Conservation (phyloP, 64 coral and sea anemone species). For the Montipora efflorescens region DNA sequence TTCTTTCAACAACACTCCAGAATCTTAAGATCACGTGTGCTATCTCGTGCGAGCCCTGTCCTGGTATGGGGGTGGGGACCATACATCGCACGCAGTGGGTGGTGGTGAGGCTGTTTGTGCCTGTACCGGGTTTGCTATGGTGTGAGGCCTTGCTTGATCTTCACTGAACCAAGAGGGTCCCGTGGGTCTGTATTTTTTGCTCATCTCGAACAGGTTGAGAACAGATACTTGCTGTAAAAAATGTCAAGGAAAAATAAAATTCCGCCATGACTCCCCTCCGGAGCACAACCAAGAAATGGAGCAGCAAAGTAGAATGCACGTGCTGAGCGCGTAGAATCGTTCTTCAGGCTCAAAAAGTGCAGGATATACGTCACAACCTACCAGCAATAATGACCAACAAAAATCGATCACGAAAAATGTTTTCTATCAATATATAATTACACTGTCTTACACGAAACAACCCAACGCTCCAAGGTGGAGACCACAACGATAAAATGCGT, state of each 20-base stretch:
- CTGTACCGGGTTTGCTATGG: conserved; percentile 18
- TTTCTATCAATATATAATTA: too few relatives aligned
- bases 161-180: background rate
- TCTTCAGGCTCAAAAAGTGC: too few relatives aligned
- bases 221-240: conserved; percentile 53
- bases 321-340: too few relatives aligned
- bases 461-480: too few relatives aligned
- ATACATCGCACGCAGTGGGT: conserved; percentile 54
- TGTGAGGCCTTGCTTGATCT: conserved; percentile 38
- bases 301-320: too few relatives aligned
- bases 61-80: conserved; percentile 41
- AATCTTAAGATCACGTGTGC: background rate
- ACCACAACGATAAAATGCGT: too few relatives aligned
- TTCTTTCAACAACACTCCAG: background rate
- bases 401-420: too few relatives aligned
- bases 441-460: too few relatives aligned
- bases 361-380: too few relatives aligned
- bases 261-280: too few relatives aligned
- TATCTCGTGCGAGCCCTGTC: conserved; percentile 57
- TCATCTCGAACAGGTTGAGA: conserved; percentile 64
- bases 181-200: conserved; percentile 37
- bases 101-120: conserved; percentile 49
- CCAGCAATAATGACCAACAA: too few relatives aligned
- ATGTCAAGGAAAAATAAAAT: conserved; percentile 30
- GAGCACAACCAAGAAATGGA: too few relatives aligned